Percentiles rank a stretch among this genome's conserved stretches.
These are phyloP conservation scores for Miltochrista miniata DNA, from an alignment of 2,888 invertebrate genomes.

Conservation along the genomic window DNA sequence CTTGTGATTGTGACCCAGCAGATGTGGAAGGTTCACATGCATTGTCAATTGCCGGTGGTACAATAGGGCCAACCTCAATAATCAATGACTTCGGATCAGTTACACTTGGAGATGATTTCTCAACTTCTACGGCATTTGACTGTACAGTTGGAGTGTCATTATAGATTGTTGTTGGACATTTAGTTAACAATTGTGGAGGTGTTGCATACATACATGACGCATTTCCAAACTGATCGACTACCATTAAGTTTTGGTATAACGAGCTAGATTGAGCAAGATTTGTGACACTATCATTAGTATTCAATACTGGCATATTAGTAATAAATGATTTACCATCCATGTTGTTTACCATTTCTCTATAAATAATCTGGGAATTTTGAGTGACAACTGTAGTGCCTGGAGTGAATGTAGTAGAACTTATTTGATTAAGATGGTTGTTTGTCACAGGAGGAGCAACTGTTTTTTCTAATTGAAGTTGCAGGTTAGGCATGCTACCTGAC, in stretches of 20 bases:
- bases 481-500: slow-evolving; percentile 58
- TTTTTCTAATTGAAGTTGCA: slow-evolving; percentile 57
- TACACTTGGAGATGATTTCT: slow-evolving; percentile 48
- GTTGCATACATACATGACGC: slow-evolving; percentile 72
- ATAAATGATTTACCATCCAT: slow-evolving; percentile 73
- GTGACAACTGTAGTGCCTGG: slow-evolving; percentile 74
- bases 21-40: slow-evolving; percentile 10
- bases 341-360: slow-evolving; percentile 77
- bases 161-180: slow-evolving; percentile 56
- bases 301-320: slow-evolving; percentile 64
- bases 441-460: slow-evolving; percentile 48
- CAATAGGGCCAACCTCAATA: slow-evolving; percentile 72
- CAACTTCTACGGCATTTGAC: slow-evolving; percentile 36
- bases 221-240: slow-evolving; percentile 75
- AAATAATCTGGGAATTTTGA: slow-evolving; percentile 77
- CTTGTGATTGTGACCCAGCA: slow-evolving; percentile 10
- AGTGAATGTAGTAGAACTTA: slow-evolving; percentile 59
- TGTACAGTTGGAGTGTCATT: slow-evolving; percentile 43
- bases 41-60: slow-evolving; percentile 35
- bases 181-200: slow-evolving; percentile 62
- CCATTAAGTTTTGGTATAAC: slow-evolving; percentile 78
- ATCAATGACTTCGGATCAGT: slow-evolving; percentile 69
- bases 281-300: slow-evolving; percentile 62
- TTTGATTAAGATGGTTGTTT: slow-evolving; percentile 62
- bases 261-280: slow-evolving; percentile 68